phyloP scores from a whole-genome alignment of 2,113 vertebrate species.

The Clarias batrachus region DNA sequence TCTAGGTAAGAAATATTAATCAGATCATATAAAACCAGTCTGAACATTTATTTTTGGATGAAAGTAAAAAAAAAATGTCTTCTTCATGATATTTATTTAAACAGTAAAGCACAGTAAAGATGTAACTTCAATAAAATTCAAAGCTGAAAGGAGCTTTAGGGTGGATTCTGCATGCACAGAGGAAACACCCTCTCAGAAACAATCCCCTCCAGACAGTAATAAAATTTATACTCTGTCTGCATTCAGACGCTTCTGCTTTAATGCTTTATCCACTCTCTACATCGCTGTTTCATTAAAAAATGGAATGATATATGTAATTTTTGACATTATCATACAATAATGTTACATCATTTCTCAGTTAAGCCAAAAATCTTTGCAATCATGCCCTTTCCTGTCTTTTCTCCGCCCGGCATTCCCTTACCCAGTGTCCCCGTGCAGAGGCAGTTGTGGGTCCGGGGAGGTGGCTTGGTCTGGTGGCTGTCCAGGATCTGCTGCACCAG shows the following conservation, averaged over 20 bases:
- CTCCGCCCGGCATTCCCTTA: constrained; percentile 69
- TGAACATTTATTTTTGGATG: not conserved
- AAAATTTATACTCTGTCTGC: not conserved
- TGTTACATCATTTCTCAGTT: not conserved
- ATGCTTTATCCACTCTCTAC: too few relatives aligned
- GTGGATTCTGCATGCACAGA: constrained; percentile 4
- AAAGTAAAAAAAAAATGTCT: not conserved
- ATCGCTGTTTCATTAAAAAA: not conserved
- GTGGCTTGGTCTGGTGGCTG: constrained; percentile 99
- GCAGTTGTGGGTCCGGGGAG: constrained; percentile 99
- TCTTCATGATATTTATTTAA: not conserved
- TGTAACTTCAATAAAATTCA: not conserved
- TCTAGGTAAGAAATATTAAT: not conserved
- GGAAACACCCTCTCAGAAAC: not conserved
- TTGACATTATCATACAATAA: not conserved
- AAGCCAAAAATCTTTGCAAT: not conserved
- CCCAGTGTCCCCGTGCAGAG: constrained; percentile 98
- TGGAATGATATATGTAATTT: not conserved
- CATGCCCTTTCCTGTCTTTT: constrained; percentile 23
- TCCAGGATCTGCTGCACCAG: constrained; percentile 99
- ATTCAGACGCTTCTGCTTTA: not conserved
- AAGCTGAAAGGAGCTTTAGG: not conserved
- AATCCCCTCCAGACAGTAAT: not conserved
- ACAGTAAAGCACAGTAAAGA: not conserved
- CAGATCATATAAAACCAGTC: not conserved